Percentiles rank a stretch among this genome's conserved stretches.
These are phyloP conservation scores for Sinosuthora webbiana DNA, from an alignment of 2,113 vertebrate species.

Conservation along the genomic window DNA sequence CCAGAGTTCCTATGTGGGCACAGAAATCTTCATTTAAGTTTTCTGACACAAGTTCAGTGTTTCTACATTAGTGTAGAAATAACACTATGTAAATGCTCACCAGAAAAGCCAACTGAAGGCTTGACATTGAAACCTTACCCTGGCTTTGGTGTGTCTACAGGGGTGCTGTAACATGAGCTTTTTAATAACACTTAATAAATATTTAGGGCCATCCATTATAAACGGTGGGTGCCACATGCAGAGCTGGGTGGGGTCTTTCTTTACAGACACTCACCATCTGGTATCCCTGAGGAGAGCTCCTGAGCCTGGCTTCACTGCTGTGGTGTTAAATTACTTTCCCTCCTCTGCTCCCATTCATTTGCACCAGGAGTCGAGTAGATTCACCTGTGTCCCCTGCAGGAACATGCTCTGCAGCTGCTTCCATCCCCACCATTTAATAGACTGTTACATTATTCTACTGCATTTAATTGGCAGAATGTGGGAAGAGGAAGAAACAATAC, in stretches of 20 bases:
- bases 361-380: conserved; percentile 73
- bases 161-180: conserved; percentile 68
- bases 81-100: background rate
- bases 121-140: conserved; percentile 50
- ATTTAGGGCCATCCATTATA: conserved; percentile 62
- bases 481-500: background rate
- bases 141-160: conserved; percentile 35
- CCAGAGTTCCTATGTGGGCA: background rate
- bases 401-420: conserved; percentile 30
- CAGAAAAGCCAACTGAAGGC: background rate
- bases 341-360: conserved; percentile 7
- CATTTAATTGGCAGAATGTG: background rate
- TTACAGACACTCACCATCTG: conserved; percentile 82
- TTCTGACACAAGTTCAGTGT: background rate
- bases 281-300: conserved; percentile 73
- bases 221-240: conserved; percentile 73
- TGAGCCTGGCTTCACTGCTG: background rate
- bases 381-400: conserved; percentile 69
- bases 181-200: conserved; percentile 55
- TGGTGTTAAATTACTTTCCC: background rate
- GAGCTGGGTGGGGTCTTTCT: conserved; percentile 63
- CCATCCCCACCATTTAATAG: background rate
- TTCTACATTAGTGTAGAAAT: background rate
- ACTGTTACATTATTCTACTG: background rate
- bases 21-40: background rate